Percentiles rank a stretch among this genome's conserved stretches.
Conservation (phyloP, 1,140 invertebrate genomes). For the Euwallacea fornicatus region DNA sequence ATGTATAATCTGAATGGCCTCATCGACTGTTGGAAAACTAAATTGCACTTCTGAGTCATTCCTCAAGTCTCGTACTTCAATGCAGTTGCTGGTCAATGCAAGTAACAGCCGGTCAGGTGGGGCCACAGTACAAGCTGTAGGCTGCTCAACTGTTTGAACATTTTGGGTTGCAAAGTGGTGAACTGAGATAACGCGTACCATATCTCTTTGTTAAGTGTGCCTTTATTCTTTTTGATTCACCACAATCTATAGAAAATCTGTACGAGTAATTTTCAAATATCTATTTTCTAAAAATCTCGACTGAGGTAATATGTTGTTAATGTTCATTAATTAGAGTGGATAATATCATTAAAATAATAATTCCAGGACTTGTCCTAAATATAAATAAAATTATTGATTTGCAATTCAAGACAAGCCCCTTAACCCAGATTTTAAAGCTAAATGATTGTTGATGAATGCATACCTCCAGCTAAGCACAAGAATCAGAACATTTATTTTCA, state of each 20-base stretch:
- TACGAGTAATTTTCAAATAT: too few species aligned
- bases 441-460: too few species aligned
- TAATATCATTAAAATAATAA: too few species aligned
- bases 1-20: constrained; percentile 62
- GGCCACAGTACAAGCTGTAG: constrained; percentile 63
- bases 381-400: constrained; percentile 34
- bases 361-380: constrained; percentile 31
- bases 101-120: constrained; percentile 59
- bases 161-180: constrained; percentile 70
- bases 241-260: too few species aligned
- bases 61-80: constrained; percentile 64
- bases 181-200: constrained; percentile 71
- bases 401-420: constrained; percentile 3
- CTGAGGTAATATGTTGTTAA: too few species aligned
- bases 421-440: constrained; percentile 3
- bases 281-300: too few species aligned
- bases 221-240: too few species aligned
- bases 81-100: constrained; percentile 61
- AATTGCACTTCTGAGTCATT: constrained; percentile 55
- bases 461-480: too few species aligned
- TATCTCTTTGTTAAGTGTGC: constrained; percentile 42
- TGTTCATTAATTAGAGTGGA: too few species aligned
- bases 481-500: too few species aligned
- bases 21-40: constrained; percentile 67
- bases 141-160: constrained; percentile 66